Base-by-base conservation (phyloP, 2,113 vertebrate species). In the Bubo blakistoni region DNA sequence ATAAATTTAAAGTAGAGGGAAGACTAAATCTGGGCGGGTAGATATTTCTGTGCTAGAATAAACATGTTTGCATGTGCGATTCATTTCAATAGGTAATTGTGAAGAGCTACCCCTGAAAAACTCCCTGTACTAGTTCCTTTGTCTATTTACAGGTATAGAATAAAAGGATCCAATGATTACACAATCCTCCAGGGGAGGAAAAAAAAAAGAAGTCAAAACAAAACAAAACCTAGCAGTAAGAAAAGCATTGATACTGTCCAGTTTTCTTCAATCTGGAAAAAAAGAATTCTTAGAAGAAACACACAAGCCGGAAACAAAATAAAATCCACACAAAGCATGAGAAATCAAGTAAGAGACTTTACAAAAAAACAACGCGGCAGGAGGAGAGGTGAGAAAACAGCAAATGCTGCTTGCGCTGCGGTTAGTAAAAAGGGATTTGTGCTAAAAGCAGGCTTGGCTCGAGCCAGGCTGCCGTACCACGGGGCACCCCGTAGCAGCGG, bases 61-160 rank as follows among this genome's bases (percentile, higher is more conserved):
- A 94, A 86, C 2, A 4, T 62, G 85, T 78, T 71, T 63, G 76
- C 76, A 57, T 9, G 38, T 70, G 86, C 9, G 1, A 54, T 38
- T 59, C 29, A 30, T 65, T 88, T 86, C 86, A 81, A n/a, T 8
- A 57, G 77, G 83, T 83, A 40, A 73, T 26, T 81, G 85, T 65
- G 86, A 95, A 77, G 54, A 83, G 94, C 73, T 25, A 20, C 71
- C 85, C 57, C 91, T 58, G 88, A 80, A 70, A 93, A 93, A 73
- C 88, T 78, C 71, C 7, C 16, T 78, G 86, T 51, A 69, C 83
- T 34, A 3, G 32, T 42, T 70, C 72, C 46, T 81, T 38, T 49
- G n/a, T 70, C 90, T 92, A 4, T 81, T 92, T 93, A 81, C 92
- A 91, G n/a, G 61, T 71, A 36, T 3, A 17, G 42, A 95, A 83